Conservation (phyloP, 2,113 vertebrate genomes). For the Puffinus mauretanicus region DNA sequence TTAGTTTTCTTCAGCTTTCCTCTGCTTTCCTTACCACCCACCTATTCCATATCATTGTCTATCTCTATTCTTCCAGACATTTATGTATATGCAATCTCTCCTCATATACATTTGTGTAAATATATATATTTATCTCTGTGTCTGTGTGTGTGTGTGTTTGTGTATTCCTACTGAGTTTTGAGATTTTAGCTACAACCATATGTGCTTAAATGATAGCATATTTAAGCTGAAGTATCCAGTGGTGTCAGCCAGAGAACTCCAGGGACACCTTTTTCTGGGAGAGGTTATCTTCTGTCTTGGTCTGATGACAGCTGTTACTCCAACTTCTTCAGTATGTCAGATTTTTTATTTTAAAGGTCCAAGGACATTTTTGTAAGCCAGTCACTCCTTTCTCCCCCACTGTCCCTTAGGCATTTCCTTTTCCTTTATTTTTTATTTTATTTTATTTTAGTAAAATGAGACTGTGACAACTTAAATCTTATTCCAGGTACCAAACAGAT, state of each 20-base stretch:
- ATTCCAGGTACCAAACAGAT: background rate
- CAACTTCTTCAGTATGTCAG: background rate
- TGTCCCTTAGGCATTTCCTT: background rate
- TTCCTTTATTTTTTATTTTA: background rate
- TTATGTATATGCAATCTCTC: background rate
- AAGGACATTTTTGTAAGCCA: background rate
- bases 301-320: background rate
- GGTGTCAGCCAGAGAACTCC: background rate
- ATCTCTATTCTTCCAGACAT: background rate
- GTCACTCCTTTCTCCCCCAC: background rate
- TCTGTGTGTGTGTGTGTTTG: background rate
- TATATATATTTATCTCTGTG: background rate
- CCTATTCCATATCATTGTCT: background rate
- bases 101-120: background rate
- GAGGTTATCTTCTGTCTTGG: slow-evolving; percentile 26
- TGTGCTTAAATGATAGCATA: background rate
- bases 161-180: background rate
- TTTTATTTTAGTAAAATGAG: background rate
- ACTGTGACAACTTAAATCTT: background rate
- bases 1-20: background rate
- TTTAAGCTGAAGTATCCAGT: background rate
- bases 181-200: background rate
- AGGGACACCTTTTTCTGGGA: background rate
- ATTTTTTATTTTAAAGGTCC: background rate
- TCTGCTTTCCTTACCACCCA: background rate